Conservation (phyloP, 2,113 vertebrate species). For the Lycaon pictus region DNA sequence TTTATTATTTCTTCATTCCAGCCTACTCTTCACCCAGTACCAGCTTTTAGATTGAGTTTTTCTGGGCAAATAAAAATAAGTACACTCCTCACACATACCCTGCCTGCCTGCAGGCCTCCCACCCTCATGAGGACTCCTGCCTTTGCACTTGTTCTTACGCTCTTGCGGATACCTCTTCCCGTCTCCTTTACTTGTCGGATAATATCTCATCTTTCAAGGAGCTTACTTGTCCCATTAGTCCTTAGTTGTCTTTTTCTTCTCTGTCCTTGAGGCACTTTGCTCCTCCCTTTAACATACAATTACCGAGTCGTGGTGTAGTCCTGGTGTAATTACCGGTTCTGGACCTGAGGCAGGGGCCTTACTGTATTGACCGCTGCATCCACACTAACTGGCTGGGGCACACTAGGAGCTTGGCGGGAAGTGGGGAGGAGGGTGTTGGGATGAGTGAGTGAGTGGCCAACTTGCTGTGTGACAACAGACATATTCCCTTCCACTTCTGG, state of each 20-base stretch:
- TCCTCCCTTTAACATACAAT: neutral
- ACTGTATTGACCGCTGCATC: too few relatives aligned
- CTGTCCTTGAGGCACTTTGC: neutral
- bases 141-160: neutral
- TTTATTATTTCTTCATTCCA: neutral
- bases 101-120: neutral
- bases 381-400: neutral
- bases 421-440: neutral
- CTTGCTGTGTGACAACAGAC: neutral
- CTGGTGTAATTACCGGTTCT: neutral
- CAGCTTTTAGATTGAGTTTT: neutral
- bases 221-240: neutral
- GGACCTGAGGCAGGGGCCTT: neutral
- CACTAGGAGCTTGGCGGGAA: neutral
- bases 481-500: neutral
- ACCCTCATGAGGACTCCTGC: neutral
- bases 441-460: neutral
- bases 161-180: neutral
- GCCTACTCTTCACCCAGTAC: neutral
- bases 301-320: neutral
- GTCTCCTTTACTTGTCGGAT: neutral
- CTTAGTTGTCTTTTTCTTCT: neutral
- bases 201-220: neutral
- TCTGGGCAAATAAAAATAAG: neutral
- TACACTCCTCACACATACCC: neutral